Base-by-base conservation (phyloP, 92 coral and sea anemone genomes). In the Zoanthus gigantus region DNA sequence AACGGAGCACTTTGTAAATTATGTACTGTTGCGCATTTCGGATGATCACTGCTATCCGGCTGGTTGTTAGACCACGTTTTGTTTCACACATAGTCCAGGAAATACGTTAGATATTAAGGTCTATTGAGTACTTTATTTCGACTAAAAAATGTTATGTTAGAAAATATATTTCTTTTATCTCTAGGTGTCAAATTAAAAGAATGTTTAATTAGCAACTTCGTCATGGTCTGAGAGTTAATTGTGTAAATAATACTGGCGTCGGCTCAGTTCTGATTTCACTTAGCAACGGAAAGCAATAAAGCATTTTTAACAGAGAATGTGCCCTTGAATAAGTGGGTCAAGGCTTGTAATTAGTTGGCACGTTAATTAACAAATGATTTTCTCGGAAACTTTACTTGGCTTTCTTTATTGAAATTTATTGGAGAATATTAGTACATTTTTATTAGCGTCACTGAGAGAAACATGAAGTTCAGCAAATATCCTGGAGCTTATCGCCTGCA, bases 401-500 rank as follows among this genome's bases (percentile, higher is more conserved):
- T 17, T 71, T 81, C 45, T 11, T 81, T 31, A 72, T 71, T 47
- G 15, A 45, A 37, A 0, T 54, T 84, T 84, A 74, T 84, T 72
- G 71, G 14, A 4, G 54, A 74, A 34, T 15, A 52, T 15, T 54
- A 48, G 8, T 10, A 30, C 30, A 10, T 9, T 47, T 23, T 8
- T 29, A 30, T 14, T 14, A 34, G 17, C 7, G 10, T 65, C 2
- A 11, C 14, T 53, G 10, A 69, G 14, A 69, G 42, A 34, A 69
- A 34, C 12, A 90, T 90, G 93, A 90, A 87, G 63, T 66, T 54
- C 28, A 15, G 48, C 32, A 89, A 37, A 17, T 69, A 16, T 69
- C 71, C 89, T 11, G 78, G 92, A 0, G 93, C 82, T 76, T 79
- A 78, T 11, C 83, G 98, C 13, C 95, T 97, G 4, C 86, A 87